A percentile compares a stretch with the other conserved stretches of the same genome.
Conservation (phyloP, 2,797 vertebrate species). For the Phalloptychus januarius region DNA sequence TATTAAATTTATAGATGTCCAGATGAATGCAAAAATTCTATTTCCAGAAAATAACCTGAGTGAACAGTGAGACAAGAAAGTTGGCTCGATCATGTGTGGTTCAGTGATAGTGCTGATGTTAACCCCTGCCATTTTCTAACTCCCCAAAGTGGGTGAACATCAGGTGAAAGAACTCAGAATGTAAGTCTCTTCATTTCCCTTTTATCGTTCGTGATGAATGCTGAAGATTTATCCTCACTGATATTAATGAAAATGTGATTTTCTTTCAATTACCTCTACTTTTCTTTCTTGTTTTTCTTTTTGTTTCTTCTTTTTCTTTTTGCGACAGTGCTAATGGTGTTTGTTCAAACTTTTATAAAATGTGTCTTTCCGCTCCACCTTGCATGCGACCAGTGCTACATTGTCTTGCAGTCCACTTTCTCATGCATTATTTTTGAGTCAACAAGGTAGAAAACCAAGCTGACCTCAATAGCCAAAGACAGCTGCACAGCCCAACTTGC, state of each 20-base stretch:
- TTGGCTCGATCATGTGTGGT: constrained; percentile 47
- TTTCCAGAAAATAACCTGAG: constrained; percentile 15
- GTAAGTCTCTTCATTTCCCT: not conserved
- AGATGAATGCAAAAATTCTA: not conserved
- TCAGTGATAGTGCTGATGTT: constrained; percentile 47
- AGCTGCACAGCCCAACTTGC: constrained; percentile 67
- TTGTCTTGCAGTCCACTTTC: constrained; percentile 55
- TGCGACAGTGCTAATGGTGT: not conserved
- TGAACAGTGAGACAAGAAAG: constrained; percentile 33
- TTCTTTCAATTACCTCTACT: not conserved
- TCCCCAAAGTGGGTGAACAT: constrained; percentile 52
- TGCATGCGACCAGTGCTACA: constrained; percentile 6
- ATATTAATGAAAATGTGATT: not conserved
- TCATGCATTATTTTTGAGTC: constrained; percentile 54
- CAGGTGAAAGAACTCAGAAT: constrained; percentile 47
- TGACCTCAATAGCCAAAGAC: constrained; percentile 76
- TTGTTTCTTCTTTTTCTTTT: not conserved
- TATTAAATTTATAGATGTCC: not conserved
- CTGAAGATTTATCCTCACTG: not conserved
- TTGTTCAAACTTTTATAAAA: constrained; percentile 11
- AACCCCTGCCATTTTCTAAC: constrained; percentile 49
- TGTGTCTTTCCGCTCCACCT: constrained; percentile 10
- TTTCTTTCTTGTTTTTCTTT: not conserved
- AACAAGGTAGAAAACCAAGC: constrained; percentile 53
- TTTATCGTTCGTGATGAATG: not conserved